Conservation (phyloP, 2,888 invertebrate species). For the Hydrotaea cyrtoneurina region DNA sequence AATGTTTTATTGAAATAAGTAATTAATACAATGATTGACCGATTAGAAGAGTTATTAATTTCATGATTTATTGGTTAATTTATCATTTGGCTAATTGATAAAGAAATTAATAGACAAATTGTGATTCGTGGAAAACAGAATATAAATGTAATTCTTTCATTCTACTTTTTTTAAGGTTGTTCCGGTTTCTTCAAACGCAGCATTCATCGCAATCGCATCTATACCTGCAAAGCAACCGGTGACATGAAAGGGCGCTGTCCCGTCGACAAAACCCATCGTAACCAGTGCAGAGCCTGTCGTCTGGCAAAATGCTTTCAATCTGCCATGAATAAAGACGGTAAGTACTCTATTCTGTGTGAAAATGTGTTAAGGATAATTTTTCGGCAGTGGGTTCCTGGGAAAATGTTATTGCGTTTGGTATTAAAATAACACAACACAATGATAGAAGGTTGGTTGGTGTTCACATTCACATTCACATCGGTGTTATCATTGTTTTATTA, state of each 20-base stretch:
- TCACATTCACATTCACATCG: neutral
- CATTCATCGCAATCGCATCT: slow-evolving; percentile 96
- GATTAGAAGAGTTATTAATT: too few species aligned
- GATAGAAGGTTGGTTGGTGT: slow-evolving; percentile 52
- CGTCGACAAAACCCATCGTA: slow-evolving; percentile 97
- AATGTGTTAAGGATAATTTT: neutral
- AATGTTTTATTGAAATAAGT: too few species aligned
- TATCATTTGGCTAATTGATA: too few species aligned
- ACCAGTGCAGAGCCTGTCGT: slow-evolving; percentile 97
- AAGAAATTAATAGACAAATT: too few species aligned
- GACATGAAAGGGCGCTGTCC: slow-evolving; percentile 96
- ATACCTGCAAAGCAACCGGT: slow-evolving; percentile 97
- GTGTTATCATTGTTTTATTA: slow-evolving; percentile 59
- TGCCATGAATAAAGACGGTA: slow-evolving; percentile 99
- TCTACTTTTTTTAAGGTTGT: slow-evolving; percentile 85
- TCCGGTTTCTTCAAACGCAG: slow-evolving; percentile 98
- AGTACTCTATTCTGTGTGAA: slow-evolving; percentile 79
- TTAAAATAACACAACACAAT: slow-evolving; percentile 65
- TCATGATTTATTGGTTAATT: too few species aligned
- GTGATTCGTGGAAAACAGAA: too few species aligned
- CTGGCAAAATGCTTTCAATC: slow-evolving; percentile 97
- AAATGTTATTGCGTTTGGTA: slow-evolving; percentile 35
- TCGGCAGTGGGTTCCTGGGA: neutral
- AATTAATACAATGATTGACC: too few species aligned
- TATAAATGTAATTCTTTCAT: too few species aligned